Percentiles rank a stretch among this genome's conserved stretches.
Conservation (phyloP, 2,888 invertebrate genomes). For the Conomelus anceps region DNA sequence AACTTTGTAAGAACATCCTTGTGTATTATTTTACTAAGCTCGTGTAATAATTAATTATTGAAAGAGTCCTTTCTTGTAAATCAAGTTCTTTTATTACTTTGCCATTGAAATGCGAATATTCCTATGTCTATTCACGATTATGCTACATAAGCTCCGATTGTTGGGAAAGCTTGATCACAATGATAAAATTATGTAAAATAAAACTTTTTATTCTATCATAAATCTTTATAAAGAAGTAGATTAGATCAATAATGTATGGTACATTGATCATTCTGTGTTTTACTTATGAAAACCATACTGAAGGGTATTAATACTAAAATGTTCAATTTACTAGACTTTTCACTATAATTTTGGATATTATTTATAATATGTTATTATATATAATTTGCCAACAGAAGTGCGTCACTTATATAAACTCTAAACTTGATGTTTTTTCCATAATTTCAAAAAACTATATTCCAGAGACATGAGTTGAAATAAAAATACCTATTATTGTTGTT, state of each 20-base stretch:
- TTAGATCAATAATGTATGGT: background rate
- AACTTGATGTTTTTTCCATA: background rate
- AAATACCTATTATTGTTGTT: background rate
- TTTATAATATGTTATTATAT: background rate
- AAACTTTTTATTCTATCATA: background rate
- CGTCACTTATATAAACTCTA: background rate
- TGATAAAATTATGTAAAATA: background rate
- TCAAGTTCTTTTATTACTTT: too few relatives aligned
- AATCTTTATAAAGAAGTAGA: background rate
- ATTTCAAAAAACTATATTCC: background rate
- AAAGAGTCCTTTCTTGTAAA: too few relatives aligned
- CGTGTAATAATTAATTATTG: too few relatives aligned
- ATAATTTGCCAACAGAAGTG: background rate
- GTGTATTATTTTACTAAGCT: background rate
- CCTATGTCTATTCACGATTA: background rate
- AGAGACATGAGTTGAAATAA: background rate
- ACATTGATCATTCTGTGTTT: background rate
- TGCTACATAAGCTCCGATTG: background rate
- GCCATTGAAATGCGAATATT: background rate
- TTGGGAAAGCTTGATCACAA: background rate
- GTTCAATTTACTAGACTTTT: background rate
- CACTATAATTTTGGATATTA: background rate
- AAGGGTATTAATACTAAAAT: background rate
- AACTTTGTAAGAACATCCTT: background rate
- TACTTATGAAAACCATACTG: background rate